phyloP scores from a whole-genome alignment of 2,888 invertebrate genomes.

The Thera obeliscata region DNA sequence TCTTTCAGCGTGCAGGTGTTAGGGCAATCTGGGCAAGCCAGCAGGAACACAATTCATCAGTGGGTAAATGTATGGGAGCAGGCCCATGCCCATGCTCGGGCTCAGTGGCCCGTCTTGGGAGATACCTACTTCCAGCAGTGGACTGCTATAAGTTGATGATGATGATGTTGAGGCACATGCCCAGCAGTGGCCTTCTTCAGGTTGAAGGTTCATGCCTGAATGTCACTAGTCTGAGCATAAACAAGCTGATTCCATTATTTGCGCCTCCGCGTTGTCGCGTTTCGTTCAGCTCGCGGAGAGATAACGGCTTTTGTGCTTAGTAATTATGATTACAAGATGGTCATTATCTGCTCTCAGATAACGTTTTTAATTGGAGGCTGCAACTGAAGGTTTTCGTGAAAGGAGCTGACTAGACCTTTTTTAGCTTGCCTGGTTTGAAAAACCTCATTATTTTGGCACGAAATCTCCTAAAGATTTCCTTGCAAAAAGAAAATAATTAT shows the following conservation, averaged over 20 bases:
- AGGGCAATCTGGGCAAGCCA: too few species aligned
- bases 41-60: too few species aligned
- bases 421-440: not conserved
- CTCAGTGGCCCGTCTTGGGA: too few species aligned
- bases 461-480: not conserved
- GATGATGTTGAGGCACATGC: too few species aligned
- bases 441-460: not conserved
- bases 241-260: constrained; percentile 9
- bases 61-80: too few species aligned
- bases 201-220: too few species aligned
- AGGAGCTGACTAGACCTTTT: not conserved
- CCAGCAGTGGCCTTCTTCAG: too few species aligned
- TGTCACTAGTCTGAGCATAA: not conserved
- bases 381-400: constrained; percentile 1
- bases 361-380: constrained; percentile 23
- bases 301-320: constrained; percentile 28
- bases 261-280: not conserved
- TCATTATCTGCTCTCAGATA: constrained; percentile 23
- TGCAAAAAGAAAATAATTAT: too few species aligned
- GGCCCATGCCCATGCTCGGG: too few species aligned
- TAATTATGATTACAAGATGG: constrained; percentile 26
- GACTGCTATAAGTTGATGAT: too few species aligned
- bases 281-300: constrained; percentile 13
- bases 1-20: too few species aligned
- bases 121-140: too few species aligned